phyloP scores from a whole-genome alignment of 1,140 invertebrate species.

The Drosophila orena region DNA sequence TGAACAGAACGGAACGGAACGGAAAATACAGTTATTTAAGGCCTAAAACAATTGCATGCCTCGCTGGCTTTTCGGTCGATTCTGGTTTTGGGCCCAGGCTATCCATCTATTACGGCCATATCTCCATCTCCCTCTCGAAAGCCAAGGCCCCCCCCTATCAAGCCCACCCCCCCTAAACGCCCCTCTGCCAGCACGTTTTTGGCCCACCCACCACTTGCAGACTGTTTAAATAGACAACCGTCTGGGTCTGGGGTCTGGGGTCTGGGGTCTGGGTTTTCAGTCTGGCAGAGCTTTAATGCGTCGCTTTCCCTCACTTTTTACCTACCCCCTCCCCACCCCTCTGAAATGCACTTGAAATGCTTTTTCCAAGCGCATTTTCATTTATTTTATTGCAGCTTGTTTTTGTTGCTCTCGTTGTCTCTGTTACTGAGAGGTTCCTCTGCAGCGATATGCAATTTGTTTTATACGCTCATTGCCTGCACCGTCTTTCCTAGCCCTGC shows the following conservation, averaged over 20 bases:
- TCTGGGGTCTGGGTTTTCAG: constrained; percentile 43
- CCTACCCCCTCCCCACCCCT: not conserved
- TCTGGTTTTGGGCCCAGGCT: constrained; percentile 30
- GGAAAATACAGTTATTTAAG: constrained; percentile 73
- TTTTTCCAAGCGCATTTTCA: constrained; percentile 68
- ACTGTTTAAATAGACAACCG: constrained; percentile 68
- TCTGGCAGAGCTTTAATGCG: constrained; percentile 59
- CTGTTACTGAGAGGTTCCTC: constrained; percentile 24
- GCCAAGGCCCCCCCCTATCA: too few species aligned
- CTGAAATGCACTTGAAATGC: constrained; percentile 68
- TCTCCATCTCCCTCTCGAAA: not conserved
- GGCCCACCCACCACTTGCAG: constrained; percentile 24
- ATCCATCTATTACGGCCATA: constrained; percentile 11
- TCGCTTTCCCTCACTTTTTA: constrained; percentile 12
- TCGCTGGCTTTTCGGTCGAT: constrained; percentile 63
- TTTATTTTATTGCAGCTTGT: constrained; percentile 66
- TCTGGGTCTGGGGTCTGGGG: constrained; percentile 45
- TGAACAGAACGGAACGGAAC: constrained; percentile 37
- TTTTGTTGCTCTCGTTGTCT: constrained; percentile 31
- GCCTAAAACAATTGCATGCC: constrained; percentile 75
- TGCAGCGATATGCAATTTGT: constrained; percentile 73
- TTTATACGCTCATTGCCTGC: constrained; percentile 73
- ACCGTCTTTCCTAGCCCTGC: not conserved
- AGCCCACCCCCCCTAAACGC: not conserved
- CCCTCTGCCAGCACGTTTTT: not conserved